Conservation (phyloP, 2,797 vertebrate genomes). For the Orientallactaga sibirica region DNA sequence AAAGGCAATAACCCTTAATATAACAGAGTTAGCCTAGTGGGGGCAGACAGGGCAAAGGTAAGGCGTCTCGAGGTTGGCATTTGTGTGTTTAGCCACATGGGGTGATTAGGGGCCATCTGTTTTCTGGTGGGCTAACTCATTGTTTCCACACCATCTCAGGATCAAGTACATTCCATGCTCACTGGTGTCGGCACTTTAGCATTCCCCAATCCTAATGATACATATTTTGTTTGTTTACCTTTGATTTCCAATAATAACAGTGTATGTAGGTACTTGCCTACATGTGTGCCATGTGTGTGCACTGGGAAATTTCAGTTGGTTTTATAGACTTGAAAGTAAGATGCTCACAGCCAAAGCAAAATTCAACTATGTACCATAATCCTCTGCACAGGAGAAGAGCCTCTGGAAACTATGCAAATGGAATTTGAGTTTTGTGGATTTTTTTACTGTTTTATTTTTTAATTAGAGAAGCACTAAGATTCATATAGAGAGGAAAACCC, state of each 20-base stretch:
- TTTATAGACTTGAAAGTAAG: slow-evolving; percentile 37
- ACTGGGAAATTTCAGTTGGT: background rate
- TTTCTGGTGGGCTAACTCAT: slow-evolving; percentile 85
- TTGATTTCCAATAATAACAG: slow-evolving; percentile 74
- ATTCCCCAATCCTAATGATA: slow-evolving; percentile 73
- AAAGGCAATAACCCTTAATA: slow-evolving; percentile 88
- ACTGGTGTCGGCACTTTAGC: slow-evolving; percentile 71
- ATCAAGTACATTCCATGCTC: slow-evolving; percentile 84
- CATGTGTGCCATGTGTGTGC: background rate
- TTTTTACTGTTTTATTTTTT: background rate
- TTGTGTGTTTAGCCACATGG: slow-evolving; percentile 90
- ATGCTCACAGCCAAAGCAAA: slow-evolving; percentile 52
- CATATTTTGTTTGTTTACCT: slow-evolving; percentile 79
- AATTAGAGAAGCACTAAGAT: slow-evolving; percentile 46
- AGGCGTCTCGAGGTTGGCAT: slow-evolving; percentile 87
- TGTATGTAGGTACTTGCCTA: background rate
- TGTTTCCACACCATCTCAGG: slow-evolving; percentile 84
- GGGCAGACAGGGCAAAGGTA: slow-evolving; percentile 87
- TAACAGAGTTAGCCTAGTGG: slow-evolving; percentile 82
- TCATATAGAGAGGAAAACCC: background rate
- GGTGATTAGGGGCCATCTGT: slow-evolving; percentile 91
- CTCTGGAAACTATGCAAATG: slow-evolving; percentile 1
- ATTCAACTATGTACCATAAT: slow-evolving; percentile 1
- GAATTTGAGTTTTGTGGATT: slow-evolving; percentile 4
- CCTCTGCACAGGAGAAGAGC: background rate